A percentile compares a stretch with the other conserved stretches of the same genome.
phyloP scores from a whole-genome alignment of 1,140 invertebrate genomes.

The Battus philenor region DNA sequence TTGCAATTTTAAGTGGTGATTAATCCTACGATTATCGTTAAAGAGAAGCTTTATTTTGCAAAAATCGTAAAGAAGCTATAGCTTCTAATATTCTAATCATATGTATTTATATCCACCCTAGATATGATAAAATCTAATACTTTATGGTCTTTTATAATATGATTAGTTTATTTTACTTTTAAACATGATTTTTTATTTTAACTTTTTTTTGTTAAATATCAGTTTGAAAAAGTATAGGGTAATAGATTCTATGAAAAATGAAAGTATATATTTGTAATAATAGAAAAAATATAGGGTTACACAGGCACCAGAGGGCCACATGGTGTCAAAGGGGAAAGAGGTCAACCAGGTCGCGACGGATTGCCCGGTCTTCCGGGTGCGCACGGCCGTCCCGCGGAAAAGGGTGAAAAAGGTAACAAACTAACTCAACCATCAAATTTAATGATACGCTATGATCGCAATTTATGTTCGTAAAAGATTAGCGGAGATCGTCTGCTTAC shows the following conservation, averaged over 20 bases:
- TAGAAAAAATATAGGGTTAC: constrained; percentile 43
- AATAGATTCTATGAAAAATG: not conserved
- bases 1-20: too few relatives aligned
- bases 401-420: constrained; percentile 76
- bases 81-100: too few relatives aligned
- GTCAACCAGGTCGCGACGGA: constrained; percentile 53
- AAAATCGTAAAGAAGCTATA: too few relatives aligned
- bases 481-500: too few relatives aligned
- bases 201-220: not conserved
- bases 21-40: too few relatives aligned
- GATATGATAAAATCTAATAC: too few relatives aligned
- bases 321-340: constrained; percentile 60
- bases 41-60: too few relatives aligned
- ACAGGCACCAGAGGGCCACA: constrained; percentile 56
- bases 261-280: not conserved
- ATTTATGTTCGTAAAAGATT: too few relatives aligned
- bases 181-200: too few relatives aligned
- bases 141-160: too few relatives aligned
- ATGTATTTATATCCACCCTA: too few relatives aligned
- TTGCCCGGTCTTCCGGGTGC: constrained; percentile 62
- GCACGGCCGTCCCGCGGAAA: constrained; percentile 72
- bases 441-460: constrained; percentile 53
- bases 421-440: constrained; percentile 69
- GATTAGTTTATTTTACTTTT: too few relatives aligned
- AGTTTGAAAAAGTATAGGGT: not conserved